Percentiles rank a stretch among this genome's conserved stretches.
Conservation (phyloP, 2,113 vertebrate species). For the Chaetodon trifascialis region DNA sequence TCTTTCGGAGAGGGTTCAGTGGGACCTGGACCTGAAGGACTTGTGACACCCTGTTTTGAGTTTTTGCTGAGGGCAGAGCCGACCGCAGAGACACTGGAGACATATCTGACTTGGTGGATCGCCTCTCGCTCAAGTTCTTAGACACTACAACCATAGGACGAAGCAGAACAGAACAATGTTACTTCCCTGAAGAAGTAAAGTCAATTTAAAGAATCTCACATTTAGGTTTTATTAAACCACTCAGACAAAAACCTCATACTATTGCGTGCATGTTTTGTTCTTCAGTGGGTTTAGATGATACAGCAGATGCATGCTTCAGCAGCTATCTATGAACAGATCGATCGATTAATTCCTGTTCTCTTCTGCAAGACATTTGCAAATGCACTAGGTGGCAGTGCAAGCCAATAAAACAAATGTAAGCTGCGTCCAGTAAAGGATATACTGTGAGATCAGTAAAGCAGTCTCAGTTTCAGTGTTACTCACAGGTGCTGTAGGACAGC, state of each 20-base stretch:
- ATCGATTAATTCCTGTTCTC: neutral
- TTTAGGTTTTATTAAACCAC: no score
- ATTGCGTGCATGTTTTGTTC: neutral
- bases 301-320: neutral
- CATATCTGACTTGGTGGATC: slow-evolving; percentile 91
- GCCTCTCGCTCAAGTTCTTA: slow-evolving; percentile 93
- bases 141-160: slow-evolving; percentile 84
- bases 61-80: slow-evolving; percentile 84
- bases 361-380: slow-evolving; percentile 21
- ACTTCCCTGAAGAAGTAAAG: no score
- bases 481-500: slow-evolving; percentile 93
- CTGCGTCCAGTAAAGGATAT: neutral
- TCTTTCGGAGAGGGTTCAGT: slow-evolving; percentile 92
- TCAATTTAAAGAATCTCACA: no score
- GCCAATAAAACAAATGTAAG: neutral
- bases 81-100: slow-evolving; percentile 92
- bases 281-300: neutral
- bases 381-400: slow-evolving; percentile 70
- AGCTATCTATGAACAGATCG: neutral
- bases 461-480: slow-evolving; percentile 70
- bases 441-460: neutral
- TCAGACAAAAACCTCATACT: neutral
- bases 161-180: neutral
- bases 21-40: slow-evolving; percentile 95
- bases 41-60: slow-evolving; percentile 94